Percentiles rank a stretch among this genome's conserved stretches.
phyloP scores from a whole-genome alignment of 37 sponge, comb jelly and placozoan species.

The Chondrilla cf. caribensis region DNA sequence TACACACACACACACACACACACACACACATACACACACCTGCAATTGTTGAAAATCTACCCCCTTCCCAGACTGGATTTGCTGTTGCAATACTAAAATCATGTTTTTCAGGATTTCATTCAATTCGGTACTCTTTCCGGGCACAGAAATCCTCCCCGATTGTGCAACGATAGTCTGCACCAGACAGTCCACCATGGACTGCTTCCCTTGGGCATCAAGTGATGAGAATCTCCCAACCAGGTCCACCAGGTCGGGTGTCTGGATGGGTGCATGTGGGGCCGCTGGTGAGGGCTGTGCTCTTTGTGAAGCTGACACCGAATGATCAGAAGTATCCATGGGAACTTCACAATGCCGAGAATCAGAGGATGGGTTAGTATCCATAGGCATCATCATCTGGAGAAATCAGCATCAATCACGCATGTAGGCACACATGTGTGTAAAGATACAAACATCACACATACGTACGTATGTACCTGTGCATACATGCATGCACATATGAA shows the following conservation, averaged over 20 bases:
- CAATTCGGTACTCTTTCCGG: neutral
- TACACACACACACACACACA: no score
- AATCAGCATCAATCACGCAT: neutral
- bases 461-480: neutral
- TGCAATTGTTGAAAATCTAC: neutral
- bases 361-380: no score
- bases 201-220: neutral
- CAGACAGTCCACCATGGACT: neutral
- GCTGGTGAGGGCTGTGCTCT: neutral
- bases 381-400: no score
- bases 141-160: neutral
- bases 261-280: no score
- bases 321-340: neutral
- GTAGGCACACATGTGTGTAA: neutral
- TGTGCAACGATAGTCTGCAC: conserved; percentile 7
- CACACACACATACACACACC: neutral
- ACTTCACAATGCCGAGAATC: neutral
- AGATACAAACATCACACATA: neutral
- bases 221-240: no score
- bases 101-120: conserved; percentile 1
- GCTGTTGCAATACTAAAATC: neutral
- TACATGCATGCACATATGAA: neutral
- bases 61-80: neutral
- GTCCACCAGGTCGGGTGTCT: no score
- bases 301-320: neutral